A percentile compares a stretch with the other conserved stretches of the same genome.
These are phyloP conservation scores for Schizothorax lantsangensis DNA, from an alignment of 2,797 vertebrate species.

Conservation along the genomic window DNA sequence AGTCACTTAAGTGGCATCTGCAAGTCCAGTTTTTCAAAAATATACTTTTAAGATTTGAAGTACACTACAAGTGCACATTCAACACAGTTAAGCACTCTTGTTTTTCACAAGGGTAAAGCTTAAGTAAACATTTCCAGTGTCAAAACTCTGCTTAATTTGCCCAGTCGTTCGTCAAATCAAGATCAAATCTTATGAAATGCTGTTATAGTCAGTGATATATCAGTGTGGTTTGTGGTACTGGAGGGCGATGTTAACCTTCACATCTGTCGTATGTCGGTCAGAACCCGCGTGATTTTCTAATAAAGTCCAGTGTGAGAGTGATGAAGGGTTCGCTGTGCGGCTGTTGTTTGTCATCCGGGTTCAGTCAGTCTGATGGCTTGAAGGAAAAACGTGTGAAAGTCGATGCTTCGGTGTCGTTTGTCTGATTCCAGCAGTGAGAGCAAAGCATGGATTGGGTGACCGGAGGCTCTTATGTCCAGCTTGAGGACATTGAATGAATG, in stretches of 20 bases:
- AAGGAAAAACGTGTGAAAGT: not conserved
- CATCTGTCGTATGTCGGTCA: not conserved
- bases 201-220: not conserved
- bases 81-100: not conserved
- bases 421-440: not conserved
- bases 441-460: not conserved
- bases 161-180: not conserved
- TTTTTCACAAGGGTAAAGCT: not conserved
- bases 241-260: not conserved
- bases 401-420: not conserved
- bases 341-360: not conserved
- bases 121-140: not conserved
- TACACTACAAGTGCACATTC: not conserved
- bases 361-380: not conserved
- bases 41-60: not conserved
- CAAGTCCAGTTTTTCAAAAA: not conserved
- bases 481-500: not conserved
- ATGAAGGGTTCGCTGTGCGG: not conserved
- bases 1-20: too few species aligned
- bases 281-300: not conserved
- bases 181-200: not conserved
- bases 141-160: not conserved
- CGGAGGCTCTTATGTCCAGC: not conserved
- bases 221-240: not conserved
- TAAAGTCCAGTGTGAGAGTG: not conserved